These are phyloP conservation scores for Barypeithes pellucidus DNA, from an alignment of 2,888 invertebrate genomes.

Conservation along the genomic window DNA sequence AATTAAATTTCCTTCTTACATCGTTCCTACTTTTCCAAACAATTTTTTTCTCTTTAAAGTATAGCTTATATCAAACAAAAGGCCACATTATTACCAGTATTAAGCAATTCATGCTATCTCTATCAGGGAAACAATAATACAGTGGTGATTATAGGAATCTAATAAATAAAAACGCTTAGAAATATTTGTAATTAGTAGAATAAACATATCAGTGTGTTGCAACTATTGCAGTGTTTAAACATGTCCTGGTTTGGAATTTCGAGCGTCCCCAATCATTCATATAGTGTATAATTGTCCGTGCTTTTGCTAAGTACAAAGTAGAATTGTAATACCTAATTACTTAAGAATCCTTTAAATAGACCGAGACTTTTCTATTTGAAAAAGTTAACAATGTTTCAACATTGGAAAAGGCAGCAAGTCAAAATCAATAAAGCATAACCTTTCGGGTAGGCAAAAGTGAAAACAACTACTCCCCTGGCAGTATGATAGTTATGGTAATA, in stretches of 20 bases:
- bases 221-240: conserved; percentile 18
- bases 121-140: conserved; percentile 25
- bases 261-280: conserved; percentile 29
- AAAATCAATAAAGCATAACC: no score
- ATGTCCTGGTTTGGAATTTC: conserved; percentile 24
- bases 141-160: conserved; percentile 11
- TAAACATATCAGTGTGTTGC: conserved; percentile 38
- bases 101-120: conserved; percentile 25
- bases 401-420: no score
- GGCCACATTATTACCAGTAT: conserved; percentile 24
- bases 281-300: conserved; percentile 23
- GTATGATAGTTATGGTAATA: no score
- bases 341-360: conserved; percentile 23
- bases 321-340: conserved; percentile 26
- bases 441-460: no score
- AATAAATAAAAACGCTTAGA: conserved; percentile 25
- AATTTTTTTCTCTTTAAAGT: no score
- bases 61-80: not conserved
- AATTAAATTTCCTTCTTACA: no score
- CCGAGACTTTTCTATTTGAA: not conserved
- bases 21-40: no score
- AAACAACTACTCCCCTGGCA: no score
- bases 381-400: not conserved
- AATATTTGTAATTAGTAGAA: conserved; percentile 18
- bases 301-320: conserved; percentile 44